Percentiles rank a stretch among this genome's conserved stretches.
Conservation (phyloP, 2,888 invertebrate species). For the Eristalis pertinax region DNA sequence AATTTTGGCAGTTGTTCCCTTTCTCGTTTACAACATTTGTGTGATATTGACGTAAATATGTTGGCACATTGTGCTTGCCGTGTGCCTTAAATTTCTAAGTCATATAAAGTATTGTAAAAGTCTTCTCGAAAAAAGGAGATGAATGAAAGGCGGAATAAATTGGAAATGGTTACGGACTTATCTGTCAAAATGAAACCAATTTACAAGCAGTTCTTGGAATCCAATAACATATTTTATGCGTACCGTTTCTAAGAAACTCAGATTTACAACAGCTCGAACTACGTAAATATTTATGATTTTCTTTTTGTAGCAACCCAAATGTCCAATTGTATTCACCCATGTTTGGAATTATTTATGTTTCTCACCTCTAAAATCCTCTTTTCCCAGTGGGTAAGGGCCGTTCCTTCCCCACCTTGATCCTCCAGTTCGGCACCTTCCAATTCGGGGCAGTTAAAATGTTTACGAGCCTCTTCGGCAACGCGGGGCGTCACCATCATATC, state of each 20-base stretch:
- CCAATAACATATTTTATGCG: background rate
- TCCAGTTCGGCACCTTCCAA: constrained; percentile 98
- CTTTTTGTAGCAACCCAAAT: background rate
- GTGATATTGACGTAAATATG: too few relatives aligned
- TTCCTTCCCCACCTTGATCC: constrained; percentile 99
- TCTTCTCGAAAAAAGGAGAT: background rate
- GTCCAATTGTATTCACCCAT: constrained; percentile 4
- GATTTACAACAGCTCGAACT: background rate
- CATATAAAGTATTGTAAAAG: too few relatives aligned
- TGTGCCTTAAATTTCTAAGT: too few relatives aligned
- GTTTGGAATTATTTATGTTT: background rate
- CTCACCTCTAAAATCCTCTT: constrained; percentile 97
- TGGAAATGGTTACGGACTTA: background rate
- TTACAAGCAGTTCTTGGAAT: background rate
- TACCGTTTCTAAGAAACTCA: background rate
- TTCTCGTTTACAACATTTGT: too few relatives aligned
- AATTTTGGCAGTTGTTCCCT: too few relatives aligned
- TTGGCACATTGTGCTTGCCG: too few relatives aligned
- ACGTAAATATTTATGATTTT: constrained; percentile 34
- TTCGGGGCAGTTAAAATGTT: constrained; percentile 92
- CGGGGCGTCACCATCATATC: constrained; percentile 95
- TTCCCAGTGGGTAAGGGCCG: constrained; percentile 99
- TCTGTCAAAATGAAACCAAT: background rate
- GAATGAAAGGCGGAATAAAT: background rate
- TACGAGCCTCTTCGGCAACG: constrained; percentile 92